Conservation (phyloP, 2,113 vertebrate genomes). For the Manacus vitellinus region DNA sequence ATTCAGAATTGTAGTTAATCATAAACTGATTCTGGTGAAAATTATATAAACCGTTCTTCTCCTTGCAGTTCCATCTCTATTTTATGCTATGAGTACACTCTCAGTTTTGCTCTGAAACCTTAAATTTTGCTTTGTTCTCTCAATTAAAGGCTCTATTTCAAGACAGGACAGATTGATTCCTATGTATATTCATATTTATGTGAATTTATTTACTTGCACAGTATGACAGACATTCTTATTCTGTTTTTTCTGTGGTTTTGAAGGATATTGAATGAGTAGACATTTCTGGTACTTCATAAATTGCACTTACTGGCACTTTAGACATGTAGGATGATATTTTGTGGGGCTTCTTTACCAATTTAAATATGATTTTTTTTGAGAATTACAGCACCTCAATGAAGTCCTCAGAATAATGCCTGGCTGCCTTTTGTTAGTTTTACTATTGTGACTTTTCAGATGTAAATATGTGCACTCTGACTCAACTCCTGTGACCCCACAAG, state of each 20-base stretch:
- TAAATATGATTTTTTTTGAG: not conserved
- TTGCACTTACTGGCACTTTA: slow-evolving; percentile 13
- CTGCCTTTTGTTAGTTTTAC: not conserved
- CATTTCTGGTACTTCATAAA: slow-evolving; percentile 33
- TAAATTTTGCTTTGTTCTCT: not conserved
- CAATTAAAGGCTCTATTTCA: slow-evolving; percentile 19
- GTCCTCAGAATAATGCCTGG: not conserved
- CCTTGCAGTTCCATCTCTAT: not conserved
- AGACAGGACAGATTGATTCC: slow-evolving; percentile 34
- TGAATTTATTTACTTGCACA: slow-evolving; percentile 19
- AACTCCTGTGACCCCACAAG: rapidly evolving
- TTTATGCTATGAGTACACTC: not conserved
- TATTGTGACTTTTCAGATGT: not conserved
- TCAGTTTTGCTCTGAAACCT: not conserved
- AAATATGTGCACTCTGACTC: not conserved
- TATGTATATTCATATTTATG: slow-evolving; percentile 9
- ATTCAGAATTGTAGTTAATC: not conserved
- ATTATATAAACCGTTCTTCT: not conserved
- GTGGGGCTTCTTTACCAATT: not conserved
- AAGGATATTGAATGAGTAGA: slow-evolving; percentile 8
- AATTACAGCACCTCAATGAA: not conserved
- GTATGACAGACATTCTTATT: slow-evolving; percentile 3
- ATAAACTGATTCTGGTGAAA: not conserved
- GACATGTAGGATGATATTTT: slow-evolving; percentile 10
- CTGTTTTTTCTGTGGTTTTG: slow-evolving; percentile 4